phyloP scores from a whole-genome alignment of 2,888 invertebrate species.

The Chrysina gloriosa region DNA sequence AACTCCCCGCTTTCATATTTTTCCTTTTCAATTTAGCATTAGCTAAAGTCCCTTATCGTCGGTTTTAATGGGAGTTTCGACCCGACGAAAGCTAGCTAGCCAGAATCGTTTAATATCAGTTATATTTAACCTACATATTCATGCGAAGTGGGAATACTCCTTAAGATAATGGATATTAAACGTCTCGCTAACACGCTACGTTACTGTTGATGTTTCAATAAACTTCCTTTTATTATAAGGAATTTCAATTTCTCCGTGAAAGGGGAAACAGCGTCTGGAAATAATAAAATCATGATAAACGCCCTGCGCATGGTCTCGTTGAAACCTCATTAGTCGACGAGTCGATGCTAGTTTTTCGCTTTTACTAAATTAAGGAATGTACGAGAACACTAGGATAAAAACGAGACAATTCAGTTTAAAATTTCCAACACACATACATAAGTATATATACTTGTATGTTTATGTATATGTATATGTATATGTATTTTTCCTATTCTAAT shows the following conservation, averaged over 20 bases:
- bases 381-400: background rate
- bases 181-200: slow-evolving; percentile 14
- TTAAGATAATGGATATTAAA: slow-evolving; percentile 37
- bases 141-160: slow-evolving; percentile 13
- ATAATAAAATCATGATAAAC: slow-evolving; percentile 21
- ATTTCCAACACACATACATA: too few species aligned
- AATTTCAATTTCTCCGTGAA: slow-evolving; percentile 22
- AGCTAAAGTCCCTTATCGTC: background rate
- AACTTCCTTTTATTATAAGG: slow-evolving; percentile 26
- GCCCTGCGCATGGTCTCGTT: background rate
- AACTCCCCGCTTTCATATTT: background rate
- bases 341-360: background rate
- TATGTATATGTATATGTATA: too few species aligned
- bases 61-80: background rate
- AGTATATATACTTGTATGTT: too few species aligned
- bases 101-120: slow-evolving; percentile 11
- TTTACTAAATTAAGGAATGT: background rate
- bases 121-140: slow-evolving; percentile 20
- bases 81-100: background rate
- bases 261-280: background rate
- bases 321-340: too few species aligned
- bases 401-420: background rate
- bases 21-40: background rate
- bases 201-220: slow-evolving; percentile 19
- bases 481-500: too few species aligned